Percentiles rank a stretch among this genome's conserved stretches.
Evolutionary conservation across 2,888 invertebrate genomes (phyloP).

Genomic region (Parnassius mnemosyne): DNA sequence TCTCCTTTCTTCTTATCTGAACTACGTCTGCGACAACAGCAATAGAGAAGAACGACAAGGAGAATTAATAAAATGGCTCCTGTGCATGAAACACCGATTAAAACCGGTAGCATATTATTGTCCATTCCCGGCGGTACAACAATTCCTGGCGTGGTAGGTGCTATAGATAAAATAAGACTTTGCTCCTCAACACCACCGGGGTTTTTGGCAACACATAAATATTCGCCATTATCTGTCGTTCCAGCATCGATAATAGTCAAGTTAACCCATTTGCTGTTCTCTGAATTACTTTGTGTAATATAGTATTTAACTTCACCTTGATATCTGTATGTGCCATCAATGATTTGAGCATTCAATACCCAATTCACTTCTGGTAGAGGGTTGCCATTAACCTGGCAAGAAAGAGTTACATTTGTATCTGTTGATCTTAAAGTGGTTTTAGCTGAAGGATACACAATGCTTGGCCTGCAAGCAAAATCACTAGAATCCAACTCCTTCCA

Average conservation of each 20-base stretch:
- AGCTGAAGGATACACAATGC: conserved; percentile 83
- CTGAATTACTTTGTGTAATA: conserved; percentile 53
- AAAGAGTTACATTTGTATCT: conserved; percentile 85
- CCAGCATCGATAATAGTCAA: conserved; percentile 84
- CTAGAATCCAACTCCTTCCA: conserved; percentile 87
- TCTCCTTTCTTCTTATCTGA: conserved; percentile 82
- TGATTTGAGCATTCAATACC: conserved; percentile 84
- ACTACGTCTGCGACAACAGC: conserved; percentile 75
- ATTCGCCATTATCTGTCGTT: conserved; percentile 85
- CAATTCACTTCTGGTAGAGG: conserved; percentile 89
- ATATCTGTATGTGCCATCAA: conserved; percentile 76
- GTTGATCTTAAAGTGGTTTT: conserved; percentile 82
- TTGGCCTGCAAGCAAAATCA: conserved; percentile 91
- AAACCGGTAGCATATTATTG: conserved; percentile 76
- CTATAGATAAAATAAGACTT: conserved; percentile 83
- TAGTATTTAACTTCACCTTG: conserved; percentile 75
- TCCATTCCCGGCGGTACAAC: conserved; percentile 76
- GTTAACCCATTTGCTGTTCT: conserved; percentile 82
- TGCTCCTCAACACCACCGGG: conserved; percentile 89
- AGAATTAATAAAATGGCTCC: conserved; percentile 75
- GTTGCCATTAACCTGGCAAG: conserved; percentile 87
- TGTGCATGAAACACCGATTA: conserved; percentile 74
- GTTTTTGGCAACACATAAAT: conserved; percentile 90
- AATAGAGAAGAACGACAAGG: conserved; percentile 79
- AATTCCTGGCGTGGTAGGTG: conserved; percentile 64